Percentiles rank a stretch among this genome's conserved stretches.
Conservation (phyloP, 2,888 invertebrate species). For the Scaptomyza reducta region DNA sequence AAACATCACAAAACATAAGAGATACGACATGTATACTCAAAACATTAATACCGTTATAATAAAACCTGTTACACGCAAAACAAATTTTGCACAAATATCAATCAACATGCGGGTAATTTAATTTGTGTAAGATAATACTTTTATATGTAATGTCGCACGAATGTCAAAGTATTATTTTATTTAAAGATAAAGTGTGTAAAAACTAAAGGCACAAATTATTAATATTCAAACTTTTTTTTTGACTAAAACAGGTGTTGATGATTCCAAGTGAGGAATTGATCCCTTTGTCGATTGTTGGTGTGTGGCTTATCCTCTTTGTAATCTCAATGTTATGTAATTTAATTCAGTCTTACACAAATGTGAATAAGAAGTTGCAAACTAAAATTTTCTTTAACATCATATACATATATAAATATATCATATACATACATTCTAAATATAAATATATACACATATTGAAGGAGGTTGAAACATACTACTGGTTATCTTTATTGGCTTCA, state of each 20-base stretch:
- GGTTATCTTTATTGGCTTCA: slow-evolving; percentile 53
- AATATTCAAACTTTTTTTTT: background rate
- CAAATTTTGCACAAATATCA: no score
- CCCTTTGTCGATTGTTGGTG: slow-evolving; percentile 37
- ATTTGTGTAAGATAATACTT: slow-evolving; percentile 81
- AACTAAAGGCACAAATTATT: no score
- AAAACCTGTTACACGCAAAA: no score
- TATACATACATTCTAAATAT: background rate
- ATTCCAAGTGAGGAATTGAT: slow-evolving; percentile 37
- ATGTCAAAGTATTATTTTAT: no score
- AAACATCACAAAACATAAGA: no score
- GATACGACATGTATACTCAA: no score
- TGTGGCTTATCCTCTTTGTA: slow-evolving; percentile 54
- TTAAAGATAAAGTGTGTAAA: no score
- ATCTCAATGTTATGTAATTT: slow-evolving; percentile 45
- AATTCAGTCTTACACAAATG: slow-evolving; percentile 10
- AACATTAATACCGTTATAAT: no score
- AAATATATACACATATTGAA: slow-evolving; percentile 6
- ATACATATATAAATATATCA: background rate
- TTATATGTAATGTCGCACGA: background rate
- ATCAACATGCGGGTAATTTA: slow-evolving; percentile 67
- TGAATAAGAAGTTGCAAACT: slow-evolving; percentile 22
- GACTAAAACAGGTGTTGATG: background rate
- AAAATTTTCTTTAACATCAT: slow-evolving; percentile 27
- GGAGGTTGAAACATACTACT: slow-evolving; percentile 23